phyloP scores from a whole-genome alignment of 92 coral and sea anemone species.

The Paramuricea clavata region DNA sequence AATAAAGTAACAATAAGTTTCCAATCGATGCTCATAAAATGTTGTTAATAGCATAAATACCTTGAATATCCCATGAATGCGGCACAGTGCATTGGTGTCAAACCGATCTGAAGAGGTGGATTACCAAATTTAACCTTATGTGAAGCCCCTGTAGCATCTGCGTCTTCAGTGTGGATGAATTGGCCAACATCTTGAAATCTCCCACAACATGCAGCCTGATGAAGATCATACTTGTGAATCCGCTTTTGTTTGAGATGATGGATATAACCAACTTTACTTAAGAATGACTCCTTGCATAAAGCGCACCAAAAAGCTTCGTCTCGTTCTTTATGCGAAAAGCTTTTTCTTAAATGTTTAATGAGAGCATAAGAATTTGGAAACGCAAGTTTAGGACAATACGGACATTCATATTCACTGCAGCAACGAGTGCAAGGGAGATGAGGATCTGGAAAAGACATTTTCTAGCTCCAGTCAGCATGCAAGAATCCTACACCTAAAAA shows the following conservation, averaged over 20 bases:
- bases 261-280: slow-evolving; percentile 44
- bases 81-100: slow-evolving; percentile 81
- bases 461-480: too few species aligned
- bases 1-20: too few species aligned
- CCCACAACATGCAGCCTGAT: slow-evolving; percentile 77
- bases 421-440: not conserved
- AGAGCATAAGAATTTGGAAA: not conserved
- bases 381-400: not conserved
- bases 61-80: slow-evolving; percentile 77
- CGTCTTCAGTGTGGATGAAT: slow-evolving; percentile 59
- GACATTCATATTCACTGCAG: slow-evolving; percentile 8
- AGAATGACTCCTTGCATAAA: slow-evolving; percentile 48
- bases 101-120: slow-evolving; percentile 49
- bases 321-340: not conserved
- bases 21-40: too few species aligned
- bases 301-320: slow-evolving; percentile 17
- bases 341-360: slow-evolving; percentile 15
- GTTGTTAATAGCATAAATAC: too few species aligned
- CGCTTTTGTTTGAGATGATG: slow-evolving; percentile 66
- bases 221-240: slow-evolving; percentile 69
- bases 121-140: slow-evolving; percentile 30
- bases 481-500: too few species aligned
- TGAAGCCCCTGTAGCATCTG: slow-evolving; percentile 67
- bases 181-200: slow-evolving; percentile 52
- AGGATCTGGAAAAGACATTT: slow-evolving; percentile 8